Conservation (phyloP, 2,888 invertebrate species). For the Pammene fasciana region DNA sequence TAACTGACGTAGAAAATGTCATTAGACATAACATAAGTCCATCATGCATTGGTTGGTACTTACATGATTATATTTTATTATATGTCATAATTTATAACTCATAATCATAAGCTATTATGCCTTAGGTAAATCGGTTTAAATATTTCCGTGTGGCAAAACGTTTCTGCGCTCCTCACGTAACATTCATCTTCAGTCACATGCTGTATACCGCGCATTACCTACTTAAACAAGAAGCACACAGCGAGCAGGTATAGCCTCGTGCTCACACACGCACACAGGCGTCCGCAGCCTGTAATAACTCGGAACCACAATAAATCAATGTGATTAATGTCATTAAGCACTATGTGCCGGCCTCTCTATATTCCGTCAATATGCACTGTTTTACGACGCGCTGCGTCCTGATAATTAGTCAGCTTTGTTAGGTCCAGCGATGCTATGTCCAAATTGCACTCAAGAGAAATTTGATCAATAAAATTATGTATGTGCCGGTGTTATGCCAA, state of each 20-base stretch:
- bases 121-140: background rate
- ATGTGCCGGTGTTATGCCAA: conserved; percentile 53
- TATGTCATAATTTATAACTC: too few relatives aligned
- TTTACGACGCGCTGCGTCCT: conserved; percentile 81
- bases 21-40: too few relatives aligned
- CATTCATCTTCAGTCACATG: conserved; percentile 61
- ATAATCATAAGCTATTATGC: too few relatives aligned
- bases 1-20: too few relatives aligned
- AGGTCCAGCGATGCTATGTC: conserved; percentile 73
- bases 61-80: too few relatives aligned
- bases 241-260: conserved; percentile 55
- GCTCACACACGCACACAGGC: conserved; percentile 62
- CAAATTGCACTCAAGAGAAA: conserved; percentile 59
- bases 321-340: conserved; percentile 84
- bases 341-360: conserved; percentile 84
- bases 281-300: conserved; percentile 82
- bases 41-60: too few relatives aligned
- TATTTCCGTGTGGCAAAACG: background rate
- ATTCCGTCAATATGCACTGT: conserved; percentile 84
- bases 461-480: conserved; percentile 65
- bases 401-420: conserved; percentile 84
- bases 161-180: background rate
- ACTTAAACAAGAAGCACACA: conserved; percentile 76
- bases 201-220: conserved; percentile 70
- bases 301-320: conserved; percentile 84